Percentiles rank a stretch among this genome's conserved stretches.
phyloP scores from a whole-genome alignment of 2,797 vertebrate genomes.

The Danionella dracula region DNA sequence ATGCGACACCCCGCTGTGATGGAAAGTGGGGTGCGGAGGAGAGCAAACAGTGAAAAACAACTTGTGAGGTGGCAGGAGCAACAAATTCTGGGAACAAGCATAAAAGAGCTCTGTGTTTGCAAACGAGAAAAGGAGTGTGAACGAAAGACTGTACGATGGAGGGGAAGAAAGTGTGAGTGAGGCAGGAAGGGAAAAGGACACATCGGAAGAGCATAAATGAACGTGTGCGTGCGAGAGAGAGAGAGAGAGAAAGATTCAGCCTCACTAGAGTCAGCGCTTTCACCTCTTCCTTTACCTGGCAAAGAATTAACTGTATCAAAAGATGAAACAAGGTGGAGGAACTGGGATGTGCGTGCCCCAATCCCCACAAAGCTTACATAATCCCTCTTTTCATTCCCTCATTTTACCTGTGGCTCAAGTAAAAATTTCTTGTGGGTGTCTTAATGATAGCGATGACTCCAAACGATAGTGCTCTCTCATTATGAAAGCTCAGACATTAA shows the following conservation, averaged over 20 bases:
- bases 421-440: conserved; percentile 56
- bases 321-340: conserved; percentile 65
- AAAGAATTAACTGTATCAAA: conserved; percentile 66
- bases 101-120: not conserved
- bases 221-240: too few relatives aligned
- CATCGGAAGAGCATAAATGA: not conserved
- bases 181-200: conserved; percentile 11
- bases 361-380: conserved; percentile 73
- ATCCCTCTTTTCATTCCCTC: conserved; percentile 66
- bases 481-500: conserved; percentile 50
- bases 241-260: conserved; percentile 33
- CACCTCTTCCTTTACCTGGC: conserved; percentile 44
- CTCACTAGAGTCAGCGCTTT: conserved; percentile 45
- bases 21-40: conserved; percentile 35
- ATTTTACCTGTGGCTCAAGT: conserved; percentile 56
- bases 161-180: not conserved
- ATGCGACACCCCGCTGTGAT: conserved; percentile 17
- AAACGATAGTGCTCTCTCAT: conserved; percentile 63
- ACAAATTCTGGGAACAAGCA: not conserved
- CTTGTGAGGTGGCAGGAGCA: conserved; percentile 2
- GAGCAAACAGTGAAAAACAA: conserved; percentile 18
- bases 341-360: conserved; percentile 61
- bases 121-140: conserved; percentile 4
- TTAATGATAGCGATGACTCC: conserved; percentile 55
- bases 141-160: not conserved